phyloP scores from a whole-genome alignment of 2,888 invertebrate genomes.

The Spicauda simplicius region DNA sequence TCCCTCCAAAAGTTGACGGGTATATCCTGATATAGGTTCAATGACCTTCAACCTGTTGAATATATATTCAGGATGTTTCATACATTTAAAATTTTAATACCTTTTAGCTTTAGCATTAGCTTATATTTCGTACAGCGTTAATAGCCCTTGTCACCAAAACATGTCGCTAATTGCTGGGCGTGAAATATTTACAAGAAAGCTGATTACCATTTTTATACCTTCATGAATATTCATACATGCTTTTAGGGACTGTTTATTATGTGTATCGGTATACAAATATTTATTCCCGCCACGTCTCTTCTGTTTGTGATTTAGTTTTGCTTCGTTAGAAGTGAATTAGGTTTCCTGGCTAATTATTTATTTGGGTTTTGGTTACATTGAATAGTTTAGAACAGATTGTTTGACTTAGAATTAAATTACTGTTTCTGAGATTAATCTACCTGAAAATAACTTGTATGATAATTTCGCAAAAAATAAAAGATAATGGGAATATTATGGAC shows the following conservation, averaged over 20 bases:
- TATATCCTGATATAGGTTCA: no score
- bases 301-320: slow-evolving; percentile 1
- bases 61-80: background rate
- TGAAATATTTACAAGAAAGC: slow-evolving; percentile 29
- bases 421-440: background rate
- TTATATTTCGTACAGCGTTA: slow-evolving; percentile 11
- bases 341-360: background rate
- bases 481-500: no score
- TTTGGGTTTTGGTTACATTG: background rate
- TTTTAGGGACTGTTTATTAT: slow-evolving; percentile 16
- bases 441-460: no score
- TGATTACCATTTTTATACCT: slow-evolving; percentile 23
- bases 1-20: no score
- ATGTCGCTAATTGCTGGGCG: slow-evolving; percentile 27
- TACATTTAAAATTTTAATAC: background rate
- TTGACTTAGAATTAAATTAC: no score
- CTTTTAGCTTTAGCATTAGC: background rate
- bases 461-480: no score
- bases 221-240: slow-evolving; percentile 28
- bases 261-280: slow-evolving; percentile 7
- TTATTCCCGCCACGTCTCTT: slow-evolving; percentile 8
- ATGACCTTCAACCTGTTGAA: no score
- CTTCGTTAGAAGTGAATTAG: background rate
- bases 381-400: no score
- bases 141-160: slow-evolving; percentile 22